Percentiles rank a stretch among this genome's conserved stretches.
These are phyloP conservation scores for Crotalus viridis DNA, from an alignment of 2,113 vertebrate species.

Conservation along the genomic window DNA sequence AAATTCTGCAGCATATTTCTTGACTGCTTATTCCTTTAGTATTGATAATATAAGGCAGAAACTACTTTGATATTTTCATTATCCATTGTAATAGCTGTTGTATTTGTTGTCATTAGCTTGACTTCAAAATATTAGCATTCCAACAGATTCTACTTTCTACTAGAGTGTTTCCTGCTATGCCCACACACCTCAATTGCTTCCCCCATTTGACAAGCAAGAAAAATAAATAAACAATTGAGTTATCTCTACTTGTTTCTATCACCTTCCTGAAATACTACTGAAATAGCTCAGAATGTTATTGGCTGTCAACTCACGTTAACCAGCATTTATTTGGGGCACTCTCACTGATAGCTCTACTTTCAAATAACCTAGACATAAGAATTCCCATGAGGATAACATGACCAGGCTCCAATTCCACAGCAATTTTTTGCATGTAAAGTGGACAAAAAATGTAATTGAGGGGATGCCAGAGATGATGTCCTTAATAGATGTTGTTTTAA, in stretches of 20 bases:
- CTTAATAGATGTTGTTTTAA: not conserved
- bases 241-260: not conserved
- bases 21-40: not conserved
- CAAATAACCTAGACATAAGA: not conserved
- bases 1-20: not conserved
- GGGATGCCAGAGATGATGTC: not conserved
- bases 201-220: not conserved
- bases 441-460: not conserved
- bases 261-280: not conserved
- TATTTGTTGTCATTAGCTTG: not conserved
- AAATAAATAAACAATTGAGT: not conserved
- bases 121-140: not conserved
- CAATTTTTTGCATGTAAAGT: not conserved
- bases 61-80: not conserved
- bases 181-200: not conserved
- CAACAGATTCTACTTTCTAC: not conserved
- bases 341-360: not conserved
- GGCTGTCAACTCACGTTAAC: not conserved
- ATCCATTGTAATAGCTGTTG: not conserved
- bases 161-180: not conserved
- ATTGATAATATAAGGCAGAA: not conserved
- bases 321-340: not conserved
- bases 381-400: not conserved
- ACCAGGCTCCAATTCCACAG: not conserved
- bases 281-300: not conserved